These are phyloP conservation scores for Melipona quadrifasciata DNA, from an alignment of 1,140 invertebrate genomes.

Conservation along the genomic window DNA sequence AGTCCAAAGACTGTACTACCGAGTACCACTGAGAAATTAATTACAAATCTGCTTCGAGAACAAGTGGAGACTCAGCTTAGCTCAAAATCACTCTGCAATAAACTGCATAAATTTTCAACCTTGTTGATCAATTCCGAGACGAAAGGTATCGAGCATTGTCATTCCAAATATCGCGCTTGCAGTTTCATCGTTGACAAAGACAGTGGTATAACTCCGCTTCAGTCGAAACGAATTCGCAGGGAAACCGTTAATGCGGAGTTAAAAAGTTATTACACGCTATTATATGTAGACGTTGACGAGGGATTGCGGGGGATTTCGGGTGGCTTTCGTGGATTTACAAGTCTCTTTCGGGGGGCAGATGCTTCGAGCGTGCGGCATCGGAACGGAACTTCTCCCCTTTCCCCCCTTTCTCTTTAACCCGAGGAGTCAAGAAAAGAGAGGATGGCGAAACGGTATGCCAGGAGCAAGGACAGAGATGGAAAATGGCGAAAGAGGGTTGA, in stretches of 20 bases:
- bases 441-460: constrained; percentile 26
- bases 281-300: constrained; percentile 59
- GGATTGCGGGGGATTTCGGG: constrained; percentile 72
- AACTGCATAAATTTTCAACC: background rate
- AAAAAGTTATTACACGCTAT: constrained; percentile 71
- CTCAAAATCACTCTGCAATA: background rate
- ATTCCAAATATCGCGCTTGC: background rate
- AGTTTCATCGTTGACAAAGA: background rate
- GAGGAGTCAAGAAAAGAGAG: constrained; percentile 59
- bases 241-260: constrained; percentile 59
- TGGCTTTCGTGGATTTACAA: constrained; percentile 74
- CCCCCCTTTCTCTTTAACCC: constrained; percentile 60
- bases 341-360: constrained; percentile 73
- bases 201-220: background rate
- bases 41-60: background rate
- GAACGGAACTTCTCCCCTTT: constrained; percentile 50
- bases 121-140: background rate
- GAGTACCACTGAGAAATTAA: background rate
- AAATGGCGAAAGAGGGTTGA: constrained; percentile 28
- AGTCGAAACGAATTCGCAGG: background rate
- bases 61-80: background rate
- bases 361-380: constrained; percentile 66
- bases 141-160: background rate
- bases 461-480: background rate
- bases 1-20: background rate